These are phyloP conservation scores for Notocelia uddmanniana DNA, from an alignment of 2,888 invertebrate genomes.

Conservation along the genomic window DNA sequence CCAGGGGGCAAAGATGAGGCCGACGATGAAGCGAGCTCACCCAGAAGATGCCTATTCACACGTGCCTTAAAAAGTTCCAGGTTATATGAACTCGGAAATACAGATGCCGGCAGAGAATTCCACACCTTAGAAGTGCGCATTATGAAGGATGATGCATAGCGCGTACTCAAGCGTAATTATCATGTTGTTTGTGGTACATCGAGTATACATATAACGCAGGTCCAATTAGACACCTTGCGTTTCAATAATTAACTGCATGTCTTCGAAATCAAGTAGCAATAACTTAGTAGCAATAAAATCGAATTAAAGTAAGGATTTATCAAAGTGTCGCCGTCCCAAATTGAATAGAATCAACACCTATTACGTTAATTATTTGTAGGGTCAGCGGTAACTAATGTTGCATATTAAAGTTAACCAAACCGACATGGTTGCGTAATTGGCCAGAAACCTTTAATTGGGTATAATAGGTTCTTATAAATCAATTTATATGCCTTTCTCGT, in stretches of 20 bases:
- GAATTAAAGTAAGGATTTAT: slow-evolving; percentile 32
- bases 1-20: no score
- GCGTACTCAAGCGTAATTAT: no score
- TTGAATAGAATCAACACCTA: slow-evolving; percentile 38
- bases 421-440: slow-evolving; percentile 61
- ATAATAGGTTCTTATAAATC: slow-evolving; percentile 75
- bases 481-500: slow-evolving; percentile 58
- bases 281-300: slow-evolving; percentile 5
- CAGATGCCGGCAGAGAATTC: no score
- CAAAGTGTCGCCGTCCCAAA: slow-evolving; percentile 23
- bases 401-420: slow-evolving; percentile 34
- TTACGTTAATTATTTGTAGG: slow-evolving; percentile 36
- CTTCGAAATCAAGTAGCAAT: slow-evolving; percentile 7
- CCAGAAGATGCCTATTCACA: no score
- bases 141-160: no score
- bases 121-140: no score
- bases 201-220: no score
- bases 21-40: no score
- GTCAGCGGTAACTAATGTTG: slow-evolving; percentile 37
- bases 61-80: no score
- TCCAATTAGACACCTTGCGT: not conserved
- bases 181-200: no score
- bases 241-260: not conserved
- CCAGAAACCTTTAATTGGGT: slow-evolving; percentile 73
- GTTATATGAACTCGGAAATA: no score